These are phyloP conservation scores for Vultur gryphus DNA, from an alignment of 2,797 vertebrate species.

Conservation along the genomic window DNA sequence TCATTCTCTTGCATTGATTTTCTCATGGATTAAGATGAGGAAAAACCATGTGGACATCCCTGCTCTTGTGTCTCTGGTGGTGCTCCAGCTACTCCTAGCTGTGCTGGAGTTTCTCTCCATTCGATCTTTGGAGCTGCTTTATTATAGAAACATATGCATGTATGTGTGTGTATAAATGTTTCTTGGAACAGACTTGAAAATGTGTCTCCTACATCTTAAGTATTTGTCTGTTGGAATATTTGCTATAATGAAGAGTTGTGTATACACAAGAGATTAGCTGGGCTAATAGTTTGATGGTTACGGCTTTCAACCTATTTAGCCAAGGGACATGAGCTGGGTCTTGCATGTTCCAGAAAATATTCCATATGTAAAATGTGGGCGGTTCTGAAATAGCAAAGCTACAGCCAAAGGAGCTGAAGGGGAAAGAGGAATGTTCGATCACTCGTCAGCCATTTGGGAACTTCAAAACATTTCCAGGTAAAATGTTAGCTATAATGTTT, in stretches of 20 bases:
- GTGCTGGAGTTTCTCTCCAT: neutral
- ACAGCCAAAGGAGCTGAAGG: neutral
- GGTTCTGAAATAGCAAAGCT: neutral
- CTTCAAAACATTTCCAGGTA: neutral
- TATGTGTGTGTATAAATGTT: neutral
- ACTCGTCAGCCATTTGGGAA: neutral
- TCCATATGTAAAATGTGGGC: neutral
- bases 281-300: neutral
- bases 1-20: neutral
- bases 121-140: neutral
- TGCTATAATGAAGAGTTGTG: neutral
- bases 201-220: neutral
- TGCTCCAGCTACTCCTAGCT: neutral
- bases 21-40: neutral
- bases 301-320: neutral
- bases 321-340: neutral
- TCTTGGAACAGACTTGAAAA: neutral
- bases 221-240: neutral
- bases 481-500: neutral
- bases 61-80: accelerated
- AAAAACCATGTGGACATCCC: accelerated
- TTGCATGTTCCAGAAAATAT: neutral
- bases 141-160: neutral
- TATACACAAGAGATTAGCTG: neutral
- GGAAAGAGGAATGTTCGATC: neutral